These are phyloP conservation scores for Zapornia atra DNA, from an alignment of 2,113 vertebrate genomes.

Conservation along the genomic window DNA sequence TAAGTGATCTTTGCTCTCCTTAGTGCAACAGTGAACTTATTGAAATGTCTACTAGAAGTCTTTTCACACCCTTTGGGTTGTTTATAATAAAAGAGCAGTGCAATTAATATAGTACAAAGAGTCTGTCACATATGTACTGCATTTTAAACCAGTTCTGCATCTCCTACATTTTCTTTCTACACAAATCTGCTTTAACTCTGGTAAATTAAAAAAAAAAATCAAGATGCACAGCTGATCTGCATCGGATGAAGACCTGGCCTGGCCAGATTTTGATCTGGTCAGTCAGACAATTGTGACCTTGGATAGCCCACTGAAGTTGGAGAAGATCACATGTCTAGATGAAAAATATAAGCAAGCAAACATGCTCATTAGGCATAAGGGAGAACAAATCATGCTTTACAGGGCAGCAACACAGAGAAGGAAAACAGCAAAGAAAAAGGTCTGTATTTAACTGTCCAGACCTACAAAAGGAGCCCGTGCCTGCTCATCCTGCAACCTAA, in stretches of 20 bases:
- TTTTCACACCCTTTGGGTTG: background rate
- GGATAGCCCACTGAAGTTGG: background rate
- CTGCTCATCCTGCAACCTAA: background rate
- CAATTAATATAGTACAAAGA: background rate
- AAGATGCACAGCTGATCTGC: background rate
- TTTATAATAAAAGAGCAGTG: background rate
- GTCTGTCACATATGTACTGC: background rate
- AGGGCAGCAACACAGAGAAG: background rate
- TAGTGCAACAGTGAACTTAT: background rate
- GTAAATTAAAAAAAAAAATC: background rate
- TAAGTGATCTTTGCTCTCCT: background rate
- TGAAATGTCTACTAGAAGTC: background rate
- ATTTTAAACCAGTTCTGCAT: background rate
- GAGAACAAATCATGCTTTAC: background rate
- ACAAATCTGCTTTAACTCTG: background rate
- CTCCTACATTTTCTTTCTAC: background rate
- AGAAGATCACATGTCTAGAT: background rate
- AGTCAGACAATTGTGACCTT: background rate
- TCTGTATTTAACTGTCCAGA: background rate
- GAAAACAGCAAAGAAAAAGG: background rate
- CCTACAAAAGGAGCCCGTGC: accelerated
- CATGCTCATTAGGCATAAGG: accelerated
- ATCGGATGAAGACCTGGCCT: background rate
- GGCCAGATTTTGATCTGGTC: background rate
- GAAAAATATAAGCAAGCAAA: background rate